Evolutionary conservation across 2,797 vertebrate species (phyloP), one percentile per base, ranked within the genome.

Genomic region (Liparis tanakae): DNA sequence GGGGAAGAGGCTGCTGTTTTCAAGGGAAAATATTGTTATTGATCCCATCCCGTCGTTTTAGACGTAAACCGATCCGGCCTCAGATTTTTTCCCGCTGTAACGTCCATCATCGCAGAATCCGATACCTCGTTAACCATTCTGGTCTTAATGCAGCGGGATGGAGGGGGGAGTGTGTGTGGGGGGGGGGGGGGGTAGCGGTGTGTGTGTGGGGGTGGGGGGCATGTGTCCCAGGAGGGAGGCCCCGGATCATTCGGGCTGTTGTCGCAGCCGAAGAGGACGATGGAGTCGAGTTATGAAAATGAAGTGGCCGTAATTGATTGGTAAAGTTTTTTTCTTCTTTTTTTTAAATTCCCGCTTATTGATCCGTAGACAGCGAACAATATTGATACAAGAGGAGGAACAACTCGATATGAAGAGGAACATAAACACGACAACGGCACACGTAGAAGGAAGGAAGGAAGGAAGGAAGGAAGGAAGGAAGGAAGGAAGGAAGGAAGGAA

Each of bases 21-120:
- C 78, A 75, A 93, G 92, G 93, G 95, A 97, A 98, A 98, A 99
- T 98, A 98, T 98, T 98, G 95, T 95, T 98, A 99, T 99, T 96
- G 97, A 99, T 99, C 96, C 92, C 83, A 94, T 95, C 96, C 94
- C 88, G 92, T 94, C 92, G 88, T 96, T 97, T 97, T 95, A 96
- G 94, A 94, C 91, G 97, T 97, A 91, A 99, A 97, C 92, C 76
- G 95, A 98, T 97, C 95, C 92, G 10, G 72, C 72, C 81, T 82
- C 77, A 74, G 74, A 85, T 78, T 89, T 48, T 30, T 87, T 72
- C 82, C 82, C 46, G 8, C 58, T 84, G 78, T 79, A 76, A 69
- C 55, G 56, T 82, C 81, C 84, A 86, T 89, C 84, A 85, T 48
- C 3, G 13, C 72, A 73, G 81, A 89, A 91, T 79, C 74, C 4